phyloP scores from a whole-genome alignment of 2,113 vertebrate species.

The Propithecus coquereli region DNA sequence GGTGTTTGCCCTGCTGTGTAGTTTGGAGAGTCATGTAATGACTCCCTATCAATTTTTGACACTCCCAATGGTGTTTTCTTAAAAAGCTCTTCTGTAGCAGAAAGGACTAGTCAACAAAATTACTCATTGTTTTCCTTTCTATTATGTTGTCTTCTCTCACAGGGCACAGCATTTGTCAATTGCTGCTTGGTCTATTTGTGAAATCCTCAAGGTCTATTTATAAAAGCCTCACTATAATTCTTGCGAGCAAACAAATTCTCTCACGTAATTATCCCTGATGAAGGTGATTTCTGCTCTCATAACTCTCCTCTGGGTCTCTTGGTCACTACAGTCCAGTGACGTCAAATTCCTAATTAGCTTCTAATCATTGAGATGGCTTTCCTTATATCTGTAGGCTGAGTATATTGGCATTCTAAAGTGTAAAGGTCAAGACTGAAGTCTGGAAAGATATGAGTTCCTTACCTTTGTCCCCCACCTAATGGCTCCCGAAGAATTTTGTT shows the following conservation, averaged over 20 bases:
- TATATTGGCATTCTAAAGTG: neutral
- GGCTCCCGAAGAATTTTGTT: neutral
- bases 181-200: neutral
- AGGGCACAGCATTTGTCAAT: neutral
- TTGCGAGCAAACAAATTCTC: neutral
- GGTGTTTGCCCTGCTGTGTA: neutral
- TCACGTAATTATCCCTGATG: neutral
- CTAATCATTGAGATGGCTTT: neutral
- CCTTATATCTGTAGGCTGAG: neutral
- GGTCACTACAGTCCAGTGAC: neutral
- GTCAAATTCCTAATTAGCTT: neutral
- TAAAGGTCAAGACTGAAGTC: neutral
- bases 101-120: neutral
- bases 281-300: neutral
- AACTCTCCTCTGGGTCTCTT: constrained; percentile 10
- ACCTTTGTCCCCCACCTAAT: neutral
- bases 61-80: neutral
- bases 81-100: neutral
- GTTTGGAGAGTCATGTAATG: neutral
- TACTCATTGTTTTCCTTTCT: neutral
- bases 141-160: neutral
- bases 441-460: neutral
- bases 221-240: neutral
- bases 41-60: neutral
- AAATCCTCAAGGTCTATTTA: neutral